Conservation (phyloP, 2,888 invertebrate genomes). For the Brenthis ino region DNA sequence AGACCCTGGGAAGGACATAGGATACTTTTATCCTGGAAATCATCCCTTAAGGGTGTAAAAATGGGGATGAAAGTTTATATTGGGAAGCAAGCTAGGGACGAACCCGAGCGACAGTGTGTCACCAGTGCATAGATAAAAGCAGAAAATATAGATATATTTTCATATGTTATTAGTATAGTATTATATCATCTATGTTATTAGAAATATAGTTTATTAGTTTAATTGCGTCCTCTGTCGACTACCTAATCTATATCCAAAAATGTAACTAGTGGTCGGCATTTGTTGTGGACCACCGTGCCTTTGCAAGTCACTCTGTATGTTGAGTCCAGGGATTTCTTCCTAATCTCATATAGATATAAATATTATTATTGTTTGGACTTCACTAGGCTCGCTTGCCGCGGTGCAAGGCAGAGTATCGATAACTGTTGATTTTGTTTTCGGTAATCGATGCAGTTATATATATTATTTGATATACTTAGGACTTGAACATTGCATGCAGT, state of each 20-base stretch:
- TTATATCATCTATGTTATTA: background rate
- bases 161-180: too few species aligned
- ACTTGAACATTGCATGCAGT: too few species aligned
- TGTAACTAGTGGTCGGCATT: conserved; percentile 61
- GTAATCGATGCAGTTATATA: conserved; percentile 52
- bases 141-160: too few species aligned
- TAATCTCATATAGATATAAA: conserved; percentile 28
- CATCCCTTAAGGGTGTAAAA: too few species aligned
- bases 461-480: conserved; percentile 21
- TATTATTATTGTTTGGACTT: conserved; percentile 35
- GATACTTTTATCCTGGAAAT: too few species aligned
- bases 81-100: too few species aligned
- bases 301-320: conserved; percentile 63
- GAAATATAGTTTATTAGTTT: background rate
- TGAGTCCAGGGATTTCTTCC: background rate
- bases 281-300: conserved; percentile 72
- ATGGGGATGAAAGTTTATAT: too few species aligned
- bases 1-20: too few species aligned
- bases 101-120: too few species aligned
- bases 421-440: conserved; percentile 68
- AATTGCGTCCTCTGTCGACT: conserved; percentile 17
- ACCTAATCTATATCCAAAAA: conserved; percentile 39
- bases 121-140: too few species aligned
- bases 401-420: conserved; percentile 64
- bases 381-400: conserved; percentile 46